Base-by-base conservation (phyloP, 2,888 invertebrate species). In the Nebria brevicollis region DNA sequence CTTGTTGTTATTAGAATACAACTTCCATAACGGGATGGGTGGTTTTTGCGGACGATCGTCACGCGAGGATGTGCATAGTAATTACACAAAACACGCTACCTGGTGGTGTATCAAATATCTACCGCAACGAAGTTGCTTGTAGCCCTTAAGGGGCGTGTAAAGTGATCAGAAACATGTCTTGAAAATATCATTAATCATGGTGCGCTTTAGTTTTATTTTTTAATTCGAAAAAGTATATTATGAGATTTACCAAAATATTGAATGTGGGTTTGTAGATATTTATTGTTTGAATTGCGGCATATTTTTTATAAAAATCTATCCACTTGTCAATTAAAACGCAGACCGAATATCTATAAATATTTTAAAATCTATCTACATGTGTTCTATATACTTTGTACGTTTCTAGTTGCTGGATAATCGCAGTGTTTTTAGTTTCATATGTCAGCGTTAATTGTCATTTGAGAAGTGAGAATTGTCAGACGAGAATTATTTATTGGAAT, bases 1-100 rank as follows among this genome's bases (percentile, higher is more conserved):
- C 54, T 54, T 11, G 70, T 70, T 70, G 25, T 8, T 77, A 70
- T 77, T 77, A 77, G 70, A 72, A 77, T 77, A 77, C 77, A 77
- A 77, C 77, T 72, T 76, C 79, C 75, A 66, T 72, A 43, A 70
- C 76, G 26, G 66, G 34, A 34, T 34, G 34, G 34, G 5, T 34
- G 34, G 78, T 74, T 70, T 34, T 73, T 78, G 74, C 76, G 84
- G 85, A 84, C 85, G 84, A 83, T 13, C 85, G 85, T 85, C 88
- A 88, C 88, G 88, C 88, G 85, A 88, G 86, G 88, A 88, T 88
- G 88, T 88, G 88, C 88, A 88, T 88, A 88, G 87, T 87, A 87
- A 88, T 88, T 87, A 88, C 84, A 77, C 83, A 79, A 77, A 83
- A 83, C 84, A 83, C 83, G 82, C 82, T 54, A 26, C 72, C 26